These are phyloP conservation scores for Perca schrenkii DNA, from an alignment of 2,113 vertebrate species.

Conservation along the genomic window DNA sequence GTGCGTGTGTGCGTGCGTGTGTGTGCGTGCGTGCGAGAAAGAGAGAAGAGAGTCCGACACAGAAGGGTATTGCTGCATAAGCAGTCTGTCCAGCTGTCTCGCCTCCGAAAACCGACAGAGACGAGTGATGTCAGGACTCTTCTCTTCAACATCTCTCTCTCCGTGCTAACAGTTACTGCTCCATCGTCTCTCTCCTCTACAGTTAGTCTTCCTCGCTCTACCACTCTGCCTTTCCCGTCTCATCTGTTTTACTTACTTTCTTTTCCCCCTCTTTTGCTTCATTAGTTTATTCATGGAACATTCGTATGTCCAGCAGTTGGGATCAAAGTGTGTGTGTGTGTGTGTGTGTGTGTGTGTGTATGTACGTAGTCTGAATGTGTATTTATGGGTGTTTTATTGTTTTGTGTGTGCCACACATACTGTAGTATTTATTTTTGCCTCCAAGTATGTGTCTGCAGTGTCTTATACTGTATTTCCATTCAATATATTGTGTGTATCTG, in stretches of 20 bases:
- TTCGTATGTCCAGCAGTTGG: conserved; percentile 52
- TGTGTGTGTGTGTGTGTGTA: neutral
- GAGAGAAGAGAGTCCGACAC: conserved; percentile 51
- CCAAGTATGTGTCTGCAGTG: neutral
- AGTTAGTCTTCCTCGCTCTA: conserved; percentile 13
- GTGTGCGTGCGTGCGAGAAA: neutral
- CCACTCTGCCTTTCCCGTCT: conserved; percentile 1
- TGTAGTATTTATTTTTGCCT: neutral
- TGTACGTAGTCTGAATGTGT: conserved; percentile 18
- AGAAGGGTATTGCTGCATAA: conserved; percentile 83
- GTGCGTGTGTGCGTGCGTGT: conserved; percentile 26
- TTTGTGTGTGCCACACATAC: neutral
- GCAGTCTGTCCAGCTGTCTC: conserved; percentile 80
- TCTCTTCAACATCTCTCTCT: conserved; percentile 66
- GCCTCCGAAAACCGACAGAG: conserved; percentile 59
- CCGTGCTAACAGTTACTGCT: conserved; percentile 36
- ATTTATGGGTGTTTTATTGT: conserved; percentile 8
- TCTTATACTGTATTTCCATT: neutral
- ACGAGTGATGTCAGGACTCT: conserved; percentile 71
- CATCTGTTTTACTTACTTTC: conserved; percentile 18
- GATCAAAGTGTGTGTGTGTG: conserved; percentile 51
- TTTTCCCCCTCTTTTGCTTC: conserved; percentile 25
- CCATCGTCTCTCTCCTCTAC: conserved; percentile 16
- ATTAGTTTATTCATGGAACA: conserved; percentile 64
- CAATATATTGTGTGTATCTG: neutral